Conservation (phyloP, 2,797 vertebrate species). For the Scleropages formosus region DNA sequence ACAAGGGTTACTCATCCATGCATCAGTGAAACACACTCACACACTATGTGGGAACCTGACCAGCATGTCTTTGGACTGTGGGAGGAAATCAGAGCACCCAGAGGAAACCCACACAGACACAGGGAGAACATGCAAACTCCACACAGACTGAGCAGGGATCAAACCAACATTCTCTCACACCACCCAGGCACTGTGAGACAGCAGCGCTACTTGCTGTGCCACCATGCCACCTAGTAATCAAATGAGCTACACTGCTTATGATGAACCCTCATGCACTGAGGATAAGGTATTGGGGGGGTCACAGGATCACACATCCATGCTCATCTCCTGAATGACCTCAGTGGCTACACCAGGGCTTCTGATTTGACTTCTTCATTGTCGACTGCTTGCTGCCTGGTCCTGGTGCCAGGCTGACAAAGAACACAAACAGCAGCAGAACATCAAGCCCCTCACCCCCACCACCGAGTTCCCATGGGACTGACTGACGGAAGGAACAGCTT, state of each 20-base stretch:
- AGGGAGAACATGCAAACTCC: no score
- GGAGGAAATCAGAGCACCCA: no score
- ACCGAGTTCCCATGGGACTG: conserved; percentile 42
- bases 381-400: conserved; percentile 23
- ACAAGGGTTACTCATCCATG: no score
- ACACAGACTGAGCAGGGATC: no score
- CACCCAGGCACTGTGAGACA: no score
- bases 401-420: conserved; percentile 12
- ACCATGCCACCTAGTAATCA: no score
- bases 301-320: background rate
- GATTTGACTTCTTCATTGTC: background rate
- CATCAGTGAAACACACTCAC: no score
- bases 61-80: no score
- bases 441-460: background rate
- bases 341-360: background rate
- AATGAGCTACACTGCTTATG: background rate
- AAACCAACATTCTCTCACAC: no score
- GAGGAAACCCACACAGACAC: no score
- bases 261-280: background rate
- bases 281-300: background rate
- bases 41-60: no score
- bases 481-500: conserved; percentile 47
- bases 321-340: background rate
- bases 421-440: background rate
- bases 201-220: no score